phyloP scores from a whole-genome alignment of 1,140 invertebrate genomes.

The Drosophila arawakana region DNA sequence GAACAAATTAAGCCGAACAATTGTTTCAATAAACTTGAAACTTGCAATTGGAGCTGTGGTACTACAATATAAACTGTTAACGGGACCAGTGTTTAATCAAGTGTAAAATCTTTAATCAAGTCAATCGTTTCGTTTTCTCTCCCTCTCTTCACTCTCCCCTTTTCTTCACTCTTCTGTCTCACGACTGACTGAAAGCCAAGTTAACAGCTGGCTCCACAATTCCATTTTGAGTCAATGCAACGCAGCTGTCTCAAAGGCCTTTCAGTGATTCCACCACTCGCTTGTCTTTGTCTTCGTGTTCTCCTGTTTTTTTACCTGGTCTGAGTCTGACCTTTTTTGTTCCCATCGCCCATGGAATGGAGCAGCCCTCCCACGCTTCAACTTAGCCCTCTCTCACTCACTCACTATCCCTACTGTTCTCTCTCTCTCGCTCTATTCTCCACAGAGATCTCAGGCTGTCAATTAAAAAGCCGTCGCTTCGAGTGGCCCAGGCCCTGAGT shows the following conservation, averaged over 20 bases:
- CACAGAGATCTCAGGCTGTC: slow-evolving; percentile 41
- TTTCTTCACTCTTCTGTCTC: not conserved
- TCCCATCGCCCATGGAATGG: slow-evolving; percentile 25
- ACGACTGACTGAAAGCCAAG: slow-evolving; percentile 47
- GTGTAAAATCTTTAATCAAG: slow-evolving; percentile 79
- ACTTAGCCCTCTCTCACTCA: not conserved
- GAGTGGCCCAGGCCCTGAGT: slow-evolving; percentile 63
- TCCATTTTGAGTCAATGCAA: slow-evolving; percentile 59
- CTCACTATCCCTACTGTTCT: too few species aligned
- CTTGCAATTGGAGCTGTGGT: slow-evolving; percentile 42
- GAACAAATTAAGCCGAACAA: not conserved
- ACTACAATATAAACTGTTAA: slow-evolving; percentile 15
- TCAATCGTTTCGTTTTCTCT: slow-evolving; percentile 11
- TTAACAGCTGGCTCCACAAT: slow-evolving; percentile 53
- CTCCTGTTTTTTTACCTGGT: slow-evolving; percentile 52
- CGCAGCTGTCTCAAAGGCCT: slow-evolving; percentile 58
- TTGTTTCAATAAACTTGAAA: slow-evolving; percentile 57
- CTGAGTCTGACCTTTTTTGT: slow-evolving; percentile 67
- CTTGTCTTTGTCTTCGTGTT: not conserved
- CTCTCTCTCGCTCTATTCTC: too few species aligned
- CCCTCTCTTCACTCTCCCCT: not conserved
- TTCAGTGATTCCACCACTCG: not conserved
- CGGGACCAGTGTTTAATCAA: slow-evolving; percentile 62
- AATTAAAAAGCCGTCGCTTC: slow-evolving; percentile 67
- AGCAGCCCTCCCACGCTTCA: slow-evolving; percentile 66